These are phyloP conservation scores for Bombus soroeensis DNA, from an alignment of 1,140 invertebrate genomes.

Conservation along the genomic window DNA sequence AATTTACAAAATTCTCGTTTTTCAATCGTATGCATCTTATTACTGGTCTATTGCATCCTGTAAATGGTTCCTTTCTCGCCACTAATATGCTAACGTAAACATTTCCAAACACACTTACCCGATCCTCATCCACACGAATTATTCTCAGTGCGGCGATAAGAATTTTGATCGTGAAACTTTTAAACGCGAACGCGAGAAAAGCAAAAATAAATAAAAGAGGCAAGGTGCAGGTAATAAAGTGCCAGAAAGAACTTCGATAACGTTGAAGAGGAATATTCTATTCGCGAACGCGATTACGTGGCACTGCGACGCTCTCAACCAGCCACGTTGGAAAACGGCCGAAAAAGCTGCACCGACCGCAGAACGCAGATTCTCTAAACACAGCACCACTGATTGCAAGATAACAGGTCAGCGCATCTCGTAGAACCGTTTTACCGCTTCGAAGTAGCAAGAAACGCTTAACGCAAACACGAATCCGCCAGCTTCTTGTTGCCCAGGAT, in stretches of 20 bases:
- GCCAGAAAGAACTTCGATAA: not conserved
- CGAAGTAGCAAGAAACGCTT: not conserved
- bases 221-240: no score
- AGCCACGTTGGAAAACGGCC: not conserved
- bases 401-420: slow-evolving; percentile 19
- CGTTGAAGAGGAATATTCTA: not conserved
- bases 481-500: slow-evolving; percentile 5
- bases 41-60: no score
- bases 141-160: no score
- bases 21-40: no score
- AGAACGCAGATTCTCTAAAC: not conserved
- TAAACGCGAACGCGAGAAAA: not conserved
- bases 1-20: no score
- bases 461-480: slow-evolving; percentile 11
- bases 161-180: no score
- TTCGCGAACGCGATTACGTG: not conserved
- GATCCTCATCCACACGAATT: no score
- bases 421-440: not conserved
- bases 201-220: no score
- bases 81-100: no score
- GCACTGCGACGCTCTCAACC: not conserved
- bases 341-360: not conserved
- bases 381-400: not conserved
- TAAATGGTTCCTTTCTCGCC: no score
- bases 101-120: no score